Evolutionary conservation across 2,797 vertebrate species (phyloP).

Genomic region (Pseudomugil tenellus): DNA sequence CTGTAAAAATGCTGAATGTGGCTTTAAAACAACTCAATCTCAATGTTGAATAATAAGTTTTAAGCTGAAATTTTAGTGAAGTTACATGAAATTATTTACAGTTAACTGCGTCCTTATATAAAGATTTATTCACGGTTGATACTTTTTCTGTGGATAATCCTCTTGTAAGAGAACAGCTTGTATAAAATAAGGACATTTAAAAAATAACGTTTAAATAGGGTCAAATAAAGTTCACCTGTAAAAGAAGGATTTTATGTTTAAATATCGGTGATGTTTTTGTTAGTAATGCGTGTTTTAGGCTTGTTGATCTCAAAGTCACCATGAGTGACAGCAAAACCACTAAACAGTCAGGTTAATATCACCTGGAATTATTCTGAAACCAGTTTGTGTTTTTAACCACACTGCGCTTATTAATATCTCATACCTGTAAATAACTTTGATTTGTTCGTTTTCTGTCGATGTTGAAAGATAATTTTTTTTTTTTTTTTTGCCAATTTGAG

Average conservation of each 20-base stretch:
- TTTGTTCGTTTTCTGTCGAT: no score
- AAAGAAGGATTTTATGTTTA: no score
- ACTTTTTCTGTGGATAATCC: no score
- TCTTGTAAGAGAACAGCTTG: no score
- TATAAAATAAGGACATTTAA: no score
- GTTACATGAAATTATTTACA: not conserved
- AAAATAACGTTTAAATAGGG: no score
- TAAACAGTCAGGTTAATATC: not conserved
- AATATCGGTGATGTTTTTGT: no score
- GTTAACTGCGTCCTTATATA: no score
- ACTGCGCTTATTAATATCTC: not conserved
- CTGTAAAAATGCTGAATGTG: not conserved
- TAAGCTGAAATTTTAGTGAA: not conserved
- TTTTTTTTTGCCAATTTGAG: not conserved
- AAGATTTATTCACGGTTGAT: no score
- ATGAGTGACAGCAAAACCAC: not conserved
- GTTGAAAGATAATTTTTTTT: constrained; percentile 33
- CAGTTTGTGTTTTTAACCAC: not conserved
- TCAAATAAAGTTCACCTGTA: no score
- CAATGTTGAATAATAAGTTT: not conserved
- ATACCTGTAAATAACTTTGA: no score
- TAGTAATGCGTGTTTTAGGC: no score
- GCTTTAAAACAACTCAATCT: not conserved
- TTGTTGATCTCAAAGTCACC: not conserved
- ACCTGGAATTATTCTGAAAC: not conserved